Evolutionary conservation across 2,888 invertebrate species (phyloP).

Genomic region (Esperia sulphurella): DNA sequence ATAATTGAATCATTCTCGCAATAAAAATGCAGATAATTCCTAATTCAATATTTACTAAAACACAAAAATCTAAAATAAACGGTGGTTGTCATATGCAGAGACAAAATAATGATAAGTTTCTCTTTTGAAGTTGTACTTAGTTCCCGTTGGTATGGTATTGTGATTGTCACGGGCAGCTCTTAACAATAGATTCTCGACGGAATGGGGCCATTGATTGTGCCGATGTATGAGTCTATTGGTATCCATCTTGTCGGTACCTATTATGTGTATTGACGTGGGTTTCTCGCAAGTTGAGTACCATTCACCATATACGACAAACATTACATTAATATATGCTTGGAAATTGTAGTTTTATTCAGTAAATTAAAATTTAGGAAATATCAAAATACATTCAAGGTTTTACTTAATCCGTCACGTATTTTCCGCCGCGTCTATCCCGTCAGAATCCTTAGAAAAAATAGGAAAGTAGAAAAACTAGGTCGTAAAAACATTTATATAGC

Average conservation of each 20-base stretch:
- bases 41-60: no score
- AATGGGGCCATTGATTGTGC: conserved; percentile 74
- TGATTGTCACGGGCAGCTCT: conserved; percentile 66
- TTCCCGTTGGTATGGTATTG: conserved; percentile 59
- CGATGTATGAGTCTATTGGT: conserved; percentile 45
- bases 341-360: no score
- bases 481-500: no score
- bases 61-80: conserved; percentile 8
- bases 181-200: conserved; percentile 69
- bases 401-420: no score
- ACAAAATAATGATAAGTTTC: conserved; percentile 36
- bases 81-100: neutral
- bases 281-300: conserved; percentile 12
- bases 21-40: no score
- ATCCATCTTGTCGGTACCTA: conserved; percentile 35
- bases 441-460: no score
- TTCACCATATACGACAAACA: neutral
- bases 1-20: no score
- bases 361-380: no score
- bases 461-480: no score
- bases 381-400: no score
- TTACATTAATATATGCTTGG: no score
- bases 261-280: conserved; percentile 32
- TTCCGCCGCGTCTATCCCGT: no score
- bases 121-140: conserved; percentile 45